Base-by-base conservation (phyloP, 1,140 invertebrate genomes). In the Papilio glaucus region DNA sequence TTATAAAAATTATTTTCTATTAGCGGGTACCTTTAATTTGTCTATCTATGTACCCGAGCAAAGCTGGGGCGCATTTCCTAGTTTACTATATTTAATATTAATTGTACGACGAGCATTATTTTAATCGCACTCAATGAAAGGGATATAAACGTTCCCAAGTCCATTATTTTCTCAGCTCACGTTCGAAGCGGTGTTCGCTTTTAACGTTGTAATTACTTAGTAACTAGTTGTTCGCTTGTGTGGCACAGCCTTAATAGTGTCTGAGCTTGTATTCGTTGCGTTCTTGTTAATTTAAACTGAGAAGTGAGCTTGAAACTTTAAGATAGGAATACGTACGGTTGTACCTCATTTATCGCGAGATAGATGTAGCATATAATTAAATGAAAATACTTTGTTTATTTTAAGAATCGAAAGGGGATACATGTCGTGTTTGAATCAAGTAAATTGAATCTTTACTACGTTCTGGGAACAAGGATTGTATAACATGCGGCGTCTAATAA, bases 221-320 rank as follows among this genome's bases (percentile, higher is more conserved):
- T 61, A 61, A 61, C 60, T 61, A 29, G 60, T 61, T 37, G 60
- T 61, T 57, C 49, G 60, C 60, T 33, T 61, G 60, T 61, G 29
- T 61, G 60, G 24, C 29, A 61, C 13, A 57, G 60, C 29, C 60
- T 61, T 61, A 33, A 61, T 61, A 33, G 60, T 61, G 60, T 37
- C 60, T 33, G 60, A 61, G 29, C 7, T 61, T 29, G 29, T 33
- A 57, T 57, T 33, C 60, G 26, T 61, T 61, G n/a, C 13, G 60
- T 37, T 61, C 60, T 61, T 61, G 57, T 33, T 61, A 61, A 61
- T 33, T 61, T 61, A 15, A 61, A 61, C 60, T 33, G 12, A 61
- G 13, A 12, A 60, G 13, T 60, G 26, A 10, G 26, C 21, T n/a
- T 12, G n/a, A 1, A 61, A 37, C 13, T 61, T 61, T 37, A 10